phyloP scores from a whole-genome alignment of 2,113 vertebrate species.

The Antidorcas marsupialis region DNA sequence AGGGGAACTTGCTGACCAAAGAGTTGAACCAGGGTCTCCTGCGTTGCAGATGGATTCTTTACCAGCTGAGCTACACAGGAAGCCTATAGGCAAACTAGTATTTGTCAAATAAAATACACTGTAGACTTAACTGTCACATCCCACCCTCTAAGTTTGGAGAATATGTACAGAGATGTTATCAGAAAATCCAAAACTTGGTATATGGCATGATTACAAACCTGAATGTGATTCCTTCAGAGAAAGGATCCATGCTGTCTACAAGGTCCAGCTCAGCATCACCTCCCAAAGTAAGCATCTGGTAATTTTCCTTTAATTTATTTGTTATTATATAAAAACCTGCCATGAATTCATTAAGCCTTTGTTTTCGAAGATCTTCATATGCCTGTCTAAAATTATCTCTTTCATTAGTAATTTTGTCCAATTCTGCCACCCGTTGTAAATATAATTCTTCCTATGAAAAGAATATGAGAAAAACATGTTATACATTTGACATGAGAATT shows the following conservation, averaged over 20 bases:
- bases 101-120: background rate
- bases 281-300: conserved; percentile 97
- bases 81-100: background rate
- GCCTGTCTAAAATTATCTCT: conserved; percentile 90
- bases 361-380: conserved; percentile 92
- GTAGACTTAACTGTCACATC: background rate
- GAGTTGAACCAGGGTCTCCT: background rate
- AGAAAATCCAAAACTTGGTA: background rate
- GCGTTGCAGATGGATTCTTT: background rate
- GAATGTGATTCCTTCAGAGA: conserved; percentile 98
- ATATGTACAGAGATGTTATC: background rate
- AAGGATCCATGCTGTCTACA: conserved; percentile 97
- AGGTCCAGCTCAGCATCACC: conserved; percentile 97
- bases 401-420: conserved; percentile 91
- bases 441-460: conserved; percentile 92
- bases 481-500: conserved; percentile 18
- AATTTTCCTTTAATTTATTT: conserved; percentile 98
- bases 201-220: conserved; percentile 82
- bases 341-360: conserved; percentile 97
- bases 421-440: conserved; percentile 90
- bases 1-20: background rate
- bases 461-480: conserved; percentile 17
- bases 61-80: background rate
- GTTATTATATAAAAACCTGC: conserved; percentile 96
- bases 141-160: background rate